Evolutionary conservation across 1,140 invertebrate genomes (phyloP), one percentile per base, ranked within the genome.

Genomic region (Heliconius hewitsoni): DNA sequence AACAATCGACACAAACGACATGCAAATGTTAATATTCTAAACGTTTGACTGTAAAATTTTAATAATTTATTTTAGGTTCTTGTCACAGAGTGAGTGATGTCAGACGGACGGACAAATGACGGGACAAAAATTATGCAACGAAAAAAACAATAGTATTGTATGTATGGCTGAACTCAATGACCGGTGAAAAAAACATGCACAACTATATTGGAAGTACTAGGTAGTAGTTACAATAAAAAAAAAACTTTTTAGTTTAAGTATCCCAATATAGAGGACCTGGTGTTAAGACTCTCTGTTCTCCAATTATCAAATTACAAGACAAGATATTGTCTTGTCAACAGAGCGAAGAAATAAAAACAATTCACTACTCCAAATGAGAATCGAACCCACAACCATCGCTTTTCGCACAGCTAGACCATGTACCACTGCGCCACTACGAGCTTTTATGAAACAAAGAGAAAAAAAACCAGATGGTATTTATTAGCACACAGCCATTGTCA

Each of bases 11-110:
- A 78, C 78, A 85, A 84, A 83, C 79, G 77, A 73, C 82, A 85
- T 77, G 76, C 80, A 84, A 84, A 83, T 37, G 77, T 87, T 80
- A 82, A 84, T 85, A 89, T 88, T 84, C 84, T 71, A 86, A 91
- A 79, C 83, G 83, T 82, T 84, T 82, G 84, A 82, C 78, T 82
- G 84, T 86, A 87, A 89, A 89, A 92, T 87, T 90, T 89, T 85
- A 90, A 90, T 88, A 90, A 91, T 89, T 93, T 91, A 93, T 92
- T 89, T 92, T 90, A 87, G 90, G 88, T 92, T 91, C 87, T 93
- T 93, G 92, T 93, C 91, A 81, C 88, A 83, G 84, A 42, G 42
- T 84, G 89, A 91, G 87, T 93, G 91, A 91, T 92, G 90, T 92
- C 92, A 93, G 89, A 81, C 87, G 84, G 86, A 87, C 89, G 85